Base-by-base conservation (phyloP, 2,797 vertebrate species). In the Gouania willdenowi region DNA sequence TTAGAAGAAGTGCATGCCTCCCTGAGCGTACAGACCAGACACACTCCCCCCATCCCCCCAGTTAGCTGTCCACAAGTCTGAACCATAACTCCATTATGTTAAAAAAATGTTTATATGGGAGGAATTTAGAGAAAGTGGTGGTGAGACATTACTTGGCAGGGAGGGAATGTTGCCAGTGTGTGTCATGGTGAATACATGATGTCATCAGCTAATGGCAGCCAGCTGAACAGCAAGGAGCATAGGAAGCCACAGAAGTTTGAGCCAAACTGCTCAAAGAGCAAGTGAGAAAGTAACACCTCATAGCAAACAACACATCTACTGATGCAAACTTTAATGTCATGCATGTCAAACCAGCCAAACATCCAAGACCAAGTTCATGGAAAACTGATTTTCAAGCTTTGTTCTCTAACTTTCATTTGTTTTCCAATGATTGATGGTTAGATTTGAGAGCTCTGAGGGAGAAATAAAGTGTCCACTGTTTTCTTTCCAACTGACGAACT, bases 1-100 rank as follows among this genome's bases (percentile, higher is more conserved):
- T 95, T 90, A 91, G 85, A 87, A 85, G 80, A 84, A 94, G 93
- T 93, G 88, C 92, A 83, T 89, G 73, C 87, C 90, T 92, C 88
- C 87, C 81, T 73, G 66, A 71, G 58, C 5, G 5, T 17, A 49
- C 39, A 7, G 37, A 73, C 72, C 75, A 59, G 77, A 40, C 82
- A 63, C 78, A 55, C 79, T 73, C 87, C 88, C 81, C 53, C 26
- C 82, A 62, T 89, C 90, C 81, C 72, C 72, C 63, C 48, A 54
- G 67, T 27, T 84, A 80, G 88, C 84, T 87, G 87, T 87, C 89
- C 71, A 63, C 64, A 48, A 2, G 18, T 71, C 72, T 52, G 12
- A 27, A 79, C 86, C 90, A 93, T 87, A 93, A 88, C 89, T 94
- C 90, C 74, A 79, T 92, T 90, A 92, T 77, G 28, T n/a, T 32